Evolutionary conservation across 23 tunicate genomes (phyloP).

Genomic region (Styela plicata): DNA sequence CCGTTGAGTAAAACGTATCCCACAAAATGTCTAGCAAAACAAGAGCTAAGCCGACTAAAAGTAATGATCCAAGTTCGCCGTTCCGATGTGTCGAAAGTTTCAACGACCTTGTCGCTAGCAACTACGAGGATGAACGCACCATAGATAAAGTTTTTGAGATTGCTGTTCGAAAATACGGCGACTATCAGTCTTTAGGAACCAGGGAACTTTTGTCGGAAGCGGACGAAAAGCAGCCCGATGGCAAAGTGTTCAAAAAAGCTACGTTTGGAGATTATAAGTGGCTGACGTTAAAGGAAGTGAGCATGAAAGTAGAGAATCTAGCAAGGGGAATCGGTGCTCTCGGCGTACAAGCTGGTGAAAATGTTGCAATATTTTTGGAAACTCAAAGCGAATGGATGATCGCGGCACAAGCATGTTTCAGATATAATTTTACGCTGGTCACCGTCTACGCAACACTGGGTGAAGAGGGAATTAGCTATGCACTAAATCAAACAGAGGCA

Average conservation of each 20-base stretch:
- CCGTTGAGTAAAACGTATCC: not conserved
- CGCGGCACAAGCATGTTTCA: slow-evolving; percentile 87
- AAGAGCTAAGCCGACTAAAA: slow-evolving; percentile 17
- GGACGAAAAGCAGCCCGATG: slow-evolving; percentile 86
- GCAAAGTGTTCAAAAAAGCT: slow-evolving; percentile 94
- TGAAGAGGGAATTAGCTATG: slow-evolving; percentile 82
- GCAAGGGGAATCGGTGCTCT: slow-evolving; percentile 57
- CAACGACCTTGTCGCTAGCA: slow-evolving; percentile 27
- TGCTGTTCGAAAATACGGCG: slow-evolving; percentile 43
- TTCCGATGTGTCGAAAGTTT: slow-evolving; percentile 60
- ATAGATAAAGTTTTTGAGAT: slow-evolving; percentile 52
- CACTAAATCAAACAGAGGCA: slow-evolving; percentile 83
- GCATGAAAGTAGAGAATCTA: slow-evolving; percentile 39
- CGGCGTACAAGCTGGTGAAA: slow-evolving; percentile 56
- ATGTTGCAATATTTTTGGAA: slow-evolving; percentile 87
- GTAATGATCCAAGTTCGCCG: slow-evolving; percentile 37
- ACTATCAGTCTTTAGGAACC: slow-evolving; percentile 63
- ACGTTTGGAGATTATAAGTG: slow-evolving; percentile 87
- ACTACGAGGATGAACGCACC: slow-evolving; percentile 38
- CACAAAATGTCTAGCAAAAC: slow-evolving; percentile 15
- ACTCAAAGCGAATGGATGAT: slow-evolving; percentile 99
- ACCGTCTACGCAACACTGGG: slow-evolving; percentile 96
- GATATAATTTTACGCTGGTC: slow-evolving; percentile 64
- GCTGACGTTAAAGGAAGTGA: slow-evolving; percentile 54
- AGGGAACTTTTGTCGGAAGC: slow-evolving; percentile 79